Evolutionary conservation across 2,113 vertebrate genomes (phyloP), one percentile per base, ranked within the genome.

Genomic region (Phylloscopus whistleri): DNA sequence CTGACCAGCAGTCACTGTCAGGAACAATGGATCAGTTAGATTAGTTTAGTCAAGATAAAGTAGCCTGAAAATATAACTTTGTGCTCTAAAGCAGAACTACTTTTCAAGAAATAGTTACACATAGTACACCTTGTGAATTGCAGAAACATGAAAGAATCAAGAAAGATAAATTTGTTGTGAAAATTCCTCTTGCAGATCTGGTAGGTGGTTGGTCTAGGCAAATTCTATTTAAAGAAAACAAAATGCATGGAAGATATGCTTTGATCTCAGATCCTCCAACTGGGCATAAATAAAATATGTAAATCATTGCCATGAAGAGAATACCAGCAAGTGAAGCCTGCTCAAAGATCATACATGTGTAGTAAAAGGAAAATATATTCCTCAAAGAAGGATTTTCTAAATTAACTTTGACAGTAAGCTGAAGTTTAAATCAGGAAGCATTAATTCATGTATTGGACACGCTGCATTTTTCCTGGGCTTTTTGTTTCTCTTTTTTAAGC

Each of bases 321-420:
- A 91, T 37, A 72, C 5, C 27, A 73, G 19, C 33, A 89, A 75
- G 30, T 68, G 91, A 95, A 78, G 81, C 72, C 60, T 84, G 68
- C 87, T 94, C 79, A 67, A 63, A 93, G 46, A 93, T 88, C 78
- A 81, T 44, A 92, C 63, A 51, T 11, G 24, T 69, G 49, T 37
- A 78, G 43, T 37, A 69, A 44, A 84, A 96, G 73, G 46, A 92
- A 92, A 92, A 89, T 56, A 93, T 86, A 81, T 86, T 88, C 53
- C 63, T 96, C 74, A 66, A 81, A 83, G 63, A 49, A 93, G 93
- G 80, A 72, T 72, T 86, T 89, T 91, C 63, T 85, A 91, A 93
- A 93, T 81, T 87, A 81, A 92, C 53, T 85, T 72, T 63, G 39
- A 84, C 73, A 90, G 62, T 53, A 96, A 93, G 52, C 63, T 58